phyloP scores from a whole-genome alignment of 1,140 invertebrate genomes.

The Lordiphosa clarofinis region DNA sequence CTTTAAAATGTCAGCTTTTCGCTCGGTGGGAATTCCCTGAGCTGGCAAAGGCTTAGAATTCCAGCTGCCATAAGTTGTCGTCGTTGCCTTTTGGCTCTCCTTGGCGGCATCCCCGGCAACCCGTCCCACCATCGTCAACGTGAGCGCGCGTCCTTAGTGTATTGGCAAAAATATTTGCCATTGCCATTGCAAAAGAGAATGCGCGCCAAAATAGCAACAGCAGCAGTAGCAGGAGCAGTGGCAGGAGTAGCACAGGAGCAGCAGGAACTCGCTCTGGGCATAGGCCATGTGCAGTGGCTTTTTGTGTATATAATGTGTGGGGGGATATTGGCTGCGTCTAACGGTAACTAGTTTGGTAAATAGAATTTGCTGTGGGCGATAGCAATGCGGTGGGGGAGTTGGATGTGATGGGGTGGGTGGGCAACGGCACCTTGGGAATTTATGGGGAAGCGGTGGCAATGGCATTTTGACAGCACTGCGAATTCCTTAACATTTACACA shows the following conservation, averaged over 20 bases:
- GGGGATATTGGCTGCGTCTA: conserved; percentile 66
- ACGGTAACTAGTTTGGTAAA: conserved; percentile 73
- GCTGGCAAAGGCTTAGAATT: conserved; percentile 52
- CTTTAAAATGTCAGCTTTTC: conserved; percentile 44
- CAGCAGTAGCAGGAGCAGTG: conserved; percentile 22
- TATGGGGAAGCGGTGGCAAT: conserved; percentile 34
- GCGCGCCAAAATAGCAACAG: conserved; percentile 64
- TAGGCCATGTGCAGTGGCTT: conserved; percentile 63
- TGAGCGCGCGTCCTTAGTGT: conserved; percentile 62
- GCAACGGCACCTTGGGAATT: conserved; percentile 27
- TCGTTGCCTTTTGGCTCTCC: conserved; percentile 24
- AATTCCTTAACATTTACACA: conserved; percentile 36
- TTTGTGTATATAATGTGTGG: conserved; percentile 45
- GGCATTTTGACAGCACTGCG: conserved; percentile 59
- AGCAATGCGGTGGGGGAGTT: neutral
- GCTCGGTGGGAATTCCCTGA: conserved; percentile 32
- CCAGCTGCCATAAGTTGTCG: conserved; percentile 63
- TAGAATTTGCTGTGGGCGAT: conserved; percentile 69
- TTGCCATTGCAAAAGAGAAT: conserved; percentile 63
- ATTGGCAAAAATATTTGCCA: conserved; percentile 76
- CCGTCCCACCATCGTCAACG: conserved; percentile 50
- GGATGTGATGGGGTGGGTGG: conserved; percentile 5
- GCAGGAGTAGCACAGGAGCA: conserved; percentile 27
- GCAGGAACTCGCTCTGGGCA: conserved; percentile 47
- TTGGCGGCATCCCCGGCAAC: neutral